Evolutionary conservation across 2,113 vertebrate genomes (phyloP), one percentile per base, ranked within the genome.

Genomic region (Ellobius talpinus): DNA sequence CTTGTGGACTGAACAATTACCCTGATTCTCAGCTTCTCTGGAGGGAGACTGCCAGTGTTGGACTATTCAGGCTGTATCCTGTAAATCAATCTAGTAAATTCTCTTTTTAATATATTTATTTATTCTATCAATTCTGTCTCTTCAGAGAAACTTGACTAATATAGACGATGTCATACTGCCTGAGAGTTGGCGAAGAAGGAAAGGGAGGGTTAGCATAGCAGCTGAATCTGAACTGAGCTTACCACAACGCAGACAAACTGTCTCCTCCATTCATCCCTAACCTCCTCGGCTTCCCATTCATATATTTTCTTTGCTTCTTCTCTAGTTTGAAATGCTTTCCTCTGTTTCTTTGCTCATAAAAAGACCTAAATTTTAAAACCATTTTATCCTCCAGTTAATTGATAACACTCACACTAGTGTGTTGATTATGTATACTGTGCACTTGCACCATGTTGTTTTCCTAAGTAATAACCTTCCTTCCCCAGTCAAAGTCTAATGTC

Each of bases 281-380:
- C 78, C 16, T 77, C 78, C 5, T 82, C 3, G 47, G 87, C 29
- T 73, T 93, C 61, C 47, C 29, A 73, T 21, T 61, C 74, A 7
- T 89, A 9, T 86, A 91, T 55, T 88, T 90, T 55, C 52, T 82
- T 36, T 68, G 63, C 7, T 95, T 45, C 84, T 92, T 90, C 50
- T 92, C 50, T 47, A 68, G 52, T 6, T 81, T 26, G 7, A 96
- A 90, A 90, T 85, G 74, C 5, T 74, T 93, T 87, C 16, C 87
- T 82, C 36, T 91, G 42, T 72, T 97, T 31, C 42, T 96, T 95
- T 95, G 76, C 33, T 68, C 93, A 86, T 52, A 42, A 95, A 90
- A 95, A 93, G 91, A 82, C 58, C 58, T 65, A 96, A 72, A 24
- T 94, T 81, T 92, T 77, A 89, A 95, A 33, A 36, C 21, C 31